Base-by-base conservation (phyloP, 2,113 vertebrate genomes). In the Synchiropus splendidus region DNA sequence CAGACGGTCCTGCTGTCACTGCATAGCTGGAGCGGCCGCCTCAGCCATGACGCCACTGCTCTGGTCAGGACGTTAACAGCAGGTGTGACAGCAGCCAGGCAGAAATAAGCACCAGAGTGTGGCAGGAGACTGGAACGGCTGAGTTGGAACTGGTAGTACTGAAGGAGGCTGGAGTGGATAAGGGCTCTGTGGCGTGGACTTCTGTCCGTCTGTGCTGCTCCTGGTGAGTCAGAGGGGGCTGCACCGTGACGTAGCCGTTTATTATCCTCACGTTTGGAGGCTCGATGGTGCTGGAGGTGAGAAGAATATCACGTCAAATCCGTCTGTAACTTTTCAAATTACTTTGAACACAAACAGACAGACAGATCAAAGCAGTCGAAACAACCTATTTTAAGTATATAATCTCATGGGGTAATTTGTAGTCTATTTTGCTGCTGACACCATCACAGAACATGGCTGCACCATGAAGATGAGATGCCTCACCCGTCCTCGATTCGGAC, bases 401-500 rank as follows among this genome's bases (percentile, higher is more conserved):
- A n/a, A n/a, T n/a, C n/a, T n/a, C n/a, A n/a, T n/a, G n/a, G n/a
- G n/a, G n/a, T n/a, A n/a, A n/a, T n/a, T n/a, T n/a, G n/a, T n/a
- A n/a, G n/a, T n/a, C n/a, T n/a, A n/a, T n/a, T n/a, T n/a, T n/a
- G n/a, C n/a, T n/a, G n/a, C n/a, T n/a, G n/a, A n/a, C n/a, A n/a
- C n/a, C n/a, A n/a, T n/a, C n/a, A n/a, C n/a, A n/a, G n/a, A n/a
- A n/a, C n/a, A n/a, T n/a, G n/a, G n/a, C n/a, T n/a, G n/a, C n/a
- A n/a, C n/a, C n/a, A n/a, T n/a, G n/a, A n/a, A n/a, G n/a, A n/a
- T n/a, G n/a, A n/a, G n/a, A n/a, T n/a, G n/a, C n/a, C 89, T 89
- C 67, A 98, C 95, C 95, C 86, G 59, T 91, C 90, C 60, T 89
- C 92, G 15, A 98, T 89, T 64, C 95, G 92, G 54, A 98, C 95